Percentiles rank a stretch among this genome's conserved stretches.
Conservation (phyloP, 2,113 vertebrate species). For the Indicator maculatus region DNA sequence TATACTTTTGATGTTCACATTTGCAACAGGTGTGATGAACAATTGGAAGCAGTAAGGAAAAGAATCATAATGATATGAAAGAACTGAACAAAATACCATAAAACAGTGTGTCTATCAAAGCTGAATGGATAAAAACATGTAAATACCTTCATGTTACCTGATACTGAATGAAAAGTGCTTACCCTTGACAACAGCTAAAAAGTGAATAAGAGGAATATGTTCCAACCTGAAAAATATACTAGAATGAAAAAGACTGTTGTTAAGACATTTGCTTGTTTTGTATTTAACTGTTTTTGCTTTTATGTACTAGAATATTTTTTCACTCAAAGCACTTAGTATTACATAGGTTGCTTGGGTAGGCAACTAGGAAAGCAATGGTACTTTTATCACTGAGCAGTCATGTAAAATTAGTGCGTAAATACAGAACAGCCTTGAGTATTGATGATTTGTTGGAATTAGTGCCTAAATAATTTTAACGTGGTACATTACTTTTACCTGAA, state of each 20-base stretch:
- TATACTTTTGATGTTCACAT: background rate
- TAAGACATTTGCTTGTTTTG: background rate
- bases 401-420: background rate
- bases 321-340: background rate
- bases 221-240: conserved; percentile 17
- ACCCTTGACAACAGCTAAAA: conserved; percentile 9
- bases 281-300: conserved; percentile 3
- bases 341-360: background rate
- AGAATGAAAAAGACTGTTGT: background rate
- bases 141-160: background rate
- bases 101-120: background rate
- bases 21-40: background rate
- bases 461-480: background rate
- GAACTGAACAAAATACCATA: background rate
- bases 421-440: background rate
- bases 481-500: background rate
- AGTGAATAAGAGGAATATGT: background rate
- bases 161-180: conserved; percentile 3
- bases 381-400: background rate
- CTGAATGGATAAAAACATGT: background rate
- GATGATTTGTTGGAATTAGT: background rate
- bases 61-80: background rate
- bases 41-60: background rate
- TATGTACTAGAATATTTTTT: background rate
- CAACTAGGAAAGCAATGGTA: background rate